phyloP scores from a whole-genome alignment of 2,797 vertebrate species.

The Falco berigora region DNA sequence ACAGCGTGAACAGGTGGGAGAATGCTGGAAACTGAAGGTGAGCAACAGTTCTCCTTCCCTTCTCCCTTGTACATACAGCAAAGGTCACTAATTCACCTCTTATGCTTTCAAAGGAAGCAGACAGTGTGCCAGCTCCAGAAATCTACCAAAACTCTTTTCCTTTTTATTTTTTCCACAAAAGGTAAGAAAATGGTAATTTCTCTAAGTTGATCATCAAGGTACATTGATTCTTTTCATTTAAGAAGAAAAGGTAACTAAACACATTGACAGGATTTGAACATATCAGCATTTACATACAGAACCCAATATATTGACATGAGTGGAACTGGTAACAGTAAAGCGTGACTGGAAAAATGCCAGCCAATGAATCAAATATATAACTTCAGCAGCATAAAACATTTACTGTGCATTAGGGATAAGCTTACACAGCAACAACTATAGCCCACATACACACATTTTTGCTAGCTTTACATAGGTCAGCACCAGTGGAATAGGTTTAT shows the following conservation, averaged over 20 bases:
- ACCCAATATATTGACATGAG: not conserved
- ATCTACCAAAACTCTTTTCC: not conserved
- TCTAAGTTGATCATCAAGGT: not conserved
- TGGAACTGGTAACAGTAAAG: not conserved
- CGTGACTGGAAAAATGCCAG: not conserved
- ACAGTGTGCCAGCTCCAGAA: not conserved
- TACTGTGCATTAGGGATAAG: not conserved
- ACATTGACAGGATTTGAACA: not conserved
- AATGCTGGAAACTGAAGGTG: conserved; percentile 28
- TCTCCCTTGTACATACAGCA: not conserved
- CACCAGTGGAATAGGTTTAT: not conserved
- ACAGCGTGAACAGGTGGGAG: conserved; percentile 22
- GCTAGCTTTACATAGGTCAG: not conserved
- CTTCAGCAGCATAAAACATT: not conserved
- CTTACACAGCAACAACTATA: not conserved
- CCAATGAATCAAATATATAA: not conserved
- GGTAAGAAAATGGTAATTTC: not conserved
- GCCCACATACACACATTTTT: not conserved
- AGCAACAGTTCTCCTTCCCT: conserved; percentile 44
- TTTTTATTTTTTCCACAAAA: not conserved
- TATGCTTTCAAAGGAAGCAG: not conserved
- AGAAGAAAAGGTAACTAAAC: not conserved
- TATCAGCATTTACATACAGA: not conserved
- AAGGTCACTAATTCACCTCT: conserved; percentile 1
- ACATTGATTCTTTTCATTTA: not conserved